These are phyloP conservation scores for Sarcophaga bullata DNA, from an alignment of 1,140 invertebrate genomes.

Conservation along the genomic window DNA sequence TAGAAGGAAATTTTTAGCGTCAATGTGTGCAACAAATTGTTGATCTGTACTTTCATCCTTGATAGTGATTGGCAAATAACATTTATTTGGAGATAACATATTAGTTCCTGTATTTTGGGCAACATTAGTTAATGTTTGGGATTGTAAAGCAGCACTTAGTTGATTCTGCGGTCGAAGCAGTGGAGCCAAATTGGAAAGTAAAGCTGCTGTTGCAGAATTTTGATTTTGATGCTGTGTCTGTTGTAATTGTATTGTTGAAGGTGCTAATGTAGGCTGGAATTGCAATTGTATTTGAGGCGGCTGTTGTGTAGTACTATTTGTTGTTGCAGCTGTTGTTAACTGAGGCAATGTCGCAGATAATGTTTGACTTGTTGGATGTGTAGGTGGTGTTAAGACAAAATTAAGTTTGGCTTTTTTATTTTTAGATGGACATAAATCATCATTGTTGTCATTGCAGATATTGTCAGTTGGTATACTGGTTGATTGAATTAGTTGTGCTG, in stretches of 20 bases:
- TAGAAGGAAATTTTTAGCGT: conserved; percentile 62
- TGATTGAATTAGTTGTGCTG: background rate
- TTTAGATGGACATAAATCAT: conserved; percentile 47
- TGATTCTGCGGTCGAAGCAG: conserved; percentile 5
- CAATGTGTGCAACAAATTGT: conserved; percentile 64
- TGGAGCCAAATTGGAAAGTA: conserved; percentile 43
- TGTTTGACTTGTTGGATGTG: conserved; percentile 40
- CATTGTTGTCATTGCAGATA: conserved; percentile 41
- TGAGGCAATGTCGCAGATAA: conserved; percentile 43
- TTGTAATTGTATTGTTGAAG: conserved; percentile 42
- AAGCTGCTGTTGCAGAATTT: conserved; percentile 18
- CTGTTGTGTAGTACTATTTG: conserved; percentile 45
- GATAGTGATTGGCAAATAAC: conserved; percentile 62
- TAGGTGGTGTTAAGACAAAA: conserved; percentile 58
- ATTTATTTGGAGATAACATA: conserved; percentile 62
- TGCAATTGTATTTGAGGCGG: conserved; percentile 63
- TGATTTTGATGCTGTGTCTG: conserved; percentile 31
- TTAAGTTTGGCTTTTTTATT: conserved; percentile 67
- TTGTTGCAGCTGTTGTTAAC: conserved; percentile 46
- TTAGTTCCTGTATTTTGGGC: conserved; percentile 47
- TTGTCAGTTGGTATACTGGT: background rate
- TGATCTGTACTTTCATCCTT: conserved; percentile 64
- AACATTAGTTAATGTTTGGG: conserved; percentile 47
- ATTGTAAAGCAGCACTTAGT: conserved; percentile 53
- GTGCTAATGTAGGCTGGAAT: conserved; percentile 51